Conservation (phyloP, 2,797 vertebrate genomes). For the Urophycis tenuis region DNA sequence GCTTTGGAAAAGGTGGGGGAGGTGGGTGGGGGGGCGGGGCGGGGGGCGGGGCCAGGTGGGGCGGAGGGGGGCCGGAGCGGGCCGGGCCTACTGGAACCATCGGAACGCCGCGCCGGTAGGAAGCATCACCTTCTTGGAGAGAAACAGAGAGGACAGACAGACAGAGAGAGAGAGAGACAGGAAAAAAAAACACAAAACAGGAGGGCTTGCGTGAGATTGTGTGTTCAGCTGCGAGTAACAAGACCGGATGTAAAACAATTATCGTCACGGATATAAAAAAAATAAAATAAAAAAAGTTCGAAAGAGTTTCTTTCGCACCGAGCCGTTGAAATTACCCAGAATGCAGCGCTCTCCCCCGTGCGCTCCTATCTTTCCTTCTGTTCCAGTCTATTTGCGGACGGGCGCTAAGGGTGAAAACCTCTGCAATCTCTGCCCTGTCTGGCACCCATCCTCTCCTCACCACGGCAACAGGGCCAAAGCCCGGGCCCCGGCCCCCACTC, state of each 20-base stretch:
- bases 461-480: conserved; percentile 46
- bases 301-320: neutral
- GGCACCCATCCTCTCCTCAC: conserved; percentile 37
- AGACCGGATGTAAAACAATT: neutral
- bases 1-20: conserved; percentile 73
- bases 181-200: too few species aligned
- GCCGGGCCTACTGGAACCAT: conserved; percentile 94
- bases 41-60: too few species aligned
- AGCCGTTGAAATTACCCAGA: neutral
- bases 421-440: conserved; percentile 38
- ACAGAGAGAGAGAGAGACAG: conserved; percentile 21
- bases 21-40: conserved; percentile 43
- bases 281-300: too few species aligned
- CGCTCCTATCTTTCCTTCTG: conserved; percentile 23
- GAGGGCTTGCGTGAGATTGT: neutral
- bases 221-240: neutral
- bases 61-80: conserved; percentile 50
- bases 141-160: conserved; percentile 53
- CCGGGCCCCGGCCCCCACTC: conserved; percentile 64
- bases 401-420: conserved; percentile 36
- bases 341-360: neutral
- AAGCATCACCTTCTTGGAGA: conserved; percentile 98
- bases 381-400: conserved; percentile 12
- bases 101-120: conserved; percentile 96
- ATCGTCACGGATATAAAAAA: neutral